Base-by-base conservation (phyloP, 23 tunicate genomes). In the Styela clava region DNA sequence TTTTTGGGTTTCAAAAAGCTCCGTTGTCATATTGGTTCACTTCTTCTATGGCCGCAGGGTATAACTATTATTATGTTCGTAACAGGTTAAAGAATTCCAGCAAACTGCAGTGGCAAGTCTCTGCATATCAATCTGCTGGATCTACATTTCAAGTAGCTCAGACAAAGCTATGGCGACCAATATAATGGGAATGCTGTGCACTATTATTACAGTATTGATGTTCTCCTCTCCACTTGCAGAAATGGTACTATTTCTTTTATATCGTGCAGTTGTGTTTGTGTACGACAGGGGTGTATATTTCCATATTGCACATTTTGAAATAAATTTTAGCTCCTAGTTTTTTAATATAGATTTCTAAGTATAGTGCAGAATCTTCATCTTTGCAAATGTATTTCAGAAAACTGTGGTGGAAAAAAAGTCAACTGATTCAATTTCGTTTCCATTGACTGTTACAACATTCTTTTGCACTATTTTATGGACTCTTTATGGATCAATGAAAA, bases 201-300 rank as follows among this genome's bases (percentile, higher is more conserved):
- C 62, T 63, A 44, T 34, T 64, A 79, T 88, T 72, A 88, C 93
- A 3, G 61, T 88, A 22, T 72, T 88, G 23, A 88, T 88, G 93
- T 88, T 88, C 36, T 52, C 87, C 0, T 88, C 93, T 5, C 93
- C 93, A 1, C 79, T 88, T 31, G 74, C 93, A n/a, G 93, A 88
- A 83, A 69, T 88, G 29, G 91, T 87, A 69, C 1, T n/a, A n/a
- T n/a, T n/a, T n/a, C n/a, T n/a, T n/a, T n/a, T n/a, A n/a, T n/a
- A n/a, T n/a, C n/a, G n/a, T n/a, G 22, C 19, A 74, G 21, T 34
- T 74, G 18, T 56, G 16, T 74, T 1, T 18, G n/a, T 29, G 12
- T 24, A 16, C 20, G 16, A 21, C 12, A 12, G n/a, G n/a, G n/a
- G n/a, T n/a, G n/a, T n/a, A n/a, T n/a, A n/a, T n/a, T n/a, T n/a